Evolutionary conservation across 2,797 vertebrate genomes (phyloP), one percentile per base, ranked within the genome.

Genomic region (Caiman crocodilus): DNA sequence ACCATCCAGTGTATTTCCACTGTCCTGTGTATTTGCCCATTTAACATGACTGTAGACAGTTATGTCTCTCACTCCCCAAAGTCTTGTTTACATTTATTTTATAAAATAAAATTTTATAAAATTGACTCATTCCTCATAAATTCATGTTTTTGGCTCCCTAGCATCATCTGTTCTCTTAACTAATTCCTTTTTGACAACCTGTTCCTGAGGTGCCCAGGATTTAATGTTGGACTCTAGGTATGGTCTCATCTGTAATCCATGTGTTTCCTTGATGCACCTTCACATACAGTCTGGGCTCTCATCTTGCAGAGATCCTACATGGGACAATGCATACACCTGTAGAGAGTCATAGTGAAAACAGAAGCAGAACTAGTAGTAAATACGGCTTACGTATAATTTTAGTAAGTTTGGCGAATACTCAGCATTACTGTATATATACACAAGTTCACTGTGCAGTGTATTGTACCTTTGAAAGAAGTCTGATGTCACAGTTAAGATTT

Each of bases 21-120:
- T 67, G 12, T 10, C n/a, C 26, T 18, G 17, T 79, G 5, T 85
- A 75, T 76, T 2, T 86, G 58, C 82, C 5, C 71, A 83, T 85
- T 93, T 92, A 2, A 1, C 81, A 4, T 78, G 75, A 84, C 84
- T 77, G 35, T 21, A 84, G 67, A 78, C 18, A 56, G 63, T 85
- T 63, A 15, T 94, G 23, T 79, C 71, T 90, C 69, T 83, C 28
- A 30, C 25, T 86, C 80, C 82, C 1, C 0, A 63, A 85, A 75
- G 75, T 93, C 65, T 81, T 77, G 76, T 23, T 88, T 67, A 59
- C 85, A 10, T 56, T 3, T 93, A 84, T 90, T 91, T 91, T n/a
- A n/a, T n/a, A n/a, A n/a, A n/a, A n/a, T n/a, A n/a, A n/a, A n/a
- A n/a, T n/a, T n/a, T n/a, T n/a, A n/a, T n/a, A n/a, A n/a, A n/a